These are phyloP conservation scores for Lochmaea crataegi DNA, from an alignment of 2,888 invertebrate species.

Conservation along the genomic window DNA sequence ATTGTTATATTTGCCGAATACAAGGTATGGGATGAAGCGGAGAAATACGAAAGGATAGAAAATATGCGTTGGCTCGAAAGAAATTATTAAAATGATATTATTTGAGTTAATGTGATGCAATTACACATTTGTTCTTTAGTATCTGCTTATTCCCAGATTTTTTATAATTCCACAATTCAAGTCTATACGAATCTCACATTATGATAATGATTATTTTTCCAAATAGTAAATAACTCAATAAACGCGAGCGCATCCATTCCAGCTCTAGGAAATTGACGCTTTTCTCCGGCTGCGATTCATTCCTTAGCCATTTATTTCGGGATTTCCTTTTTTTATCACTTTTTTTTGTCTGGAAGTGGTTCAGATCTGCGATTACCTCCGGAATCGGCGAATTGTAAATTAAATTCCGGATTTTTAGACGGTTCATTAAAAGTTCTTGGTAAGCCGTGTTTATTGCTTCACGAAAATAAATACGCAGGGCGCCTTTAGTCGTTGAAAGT, in stretches of 20 bases:
- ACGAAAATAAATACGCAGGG: conserved; percentile 28
- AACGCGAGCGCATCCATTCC: conserved; percentile 18
- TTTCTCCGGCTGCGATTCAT: conserved; percentile 14
- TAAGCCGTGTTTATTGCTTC: conserved; percentile 31
- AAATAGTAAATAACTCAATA: conserved; percentile 28
- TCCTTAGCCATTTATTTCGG: conserved; percentile 16
- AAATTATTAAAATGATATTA: too few relatives aligned
- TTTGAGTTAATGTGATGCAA: too few relatives aligned
- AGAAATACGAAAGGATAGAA: too few relatives aligned
- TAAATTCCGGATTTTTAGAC: conserved; percentile 34
- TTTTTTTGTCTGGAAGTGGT: conserved; percentile 12
- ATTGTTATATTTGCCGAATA: too few relatives aligned
- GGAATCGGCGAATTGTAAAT: conserved; percentile 32
- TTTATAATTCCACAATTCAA: not conserved
- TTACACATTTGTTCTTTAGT: too few relatives aligned
- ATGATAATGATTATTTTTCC: conserved; percentile 10
- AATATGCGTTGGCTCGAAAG: too few relatives aligned
- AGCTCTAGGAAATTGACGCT: conserved; percentile 19
- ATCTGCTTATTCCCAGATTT: too few relatives aligned
- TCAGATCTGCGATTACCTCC: conserved; percentile 24
- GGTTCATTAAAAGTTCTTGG: conserved; percentile 35
- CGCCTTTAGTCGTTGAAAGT: conserved; percentile 15
- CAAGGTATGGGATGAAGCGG: too few relatives aligned
- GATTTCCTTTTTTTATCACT: conserved; percentile 10
- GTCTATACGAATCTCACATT: not conserved